Base-by-base conservation (phyloP, 2,797 vertebrate genomes). In the Bothrops alternatus region DNA sequence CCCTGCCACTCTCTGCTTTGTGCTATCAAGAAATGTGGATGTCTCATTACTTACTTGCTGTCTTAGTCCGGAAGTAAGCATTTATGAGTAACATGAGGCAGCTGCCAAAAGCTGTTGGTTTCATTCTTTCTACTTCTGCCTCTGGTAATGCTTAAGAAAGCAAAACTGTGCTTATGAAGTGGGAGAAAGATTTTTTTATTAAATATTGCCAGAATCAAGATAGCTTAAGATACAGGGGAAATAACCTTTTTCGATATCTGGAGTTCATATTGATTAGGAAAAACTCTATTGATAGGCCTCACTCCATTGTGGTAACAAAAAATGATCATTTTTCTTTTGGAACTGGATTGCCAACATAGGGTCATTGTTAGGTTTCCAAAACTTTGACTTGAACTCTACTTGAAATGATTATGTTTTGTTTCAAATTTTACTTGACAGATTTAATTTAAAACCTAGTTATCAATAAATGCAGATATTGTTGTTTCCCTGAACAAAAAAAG, bases 1-100 rank as follows among this genome's bases (percentile, higher is more conserved):
- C 11, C 20, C 82, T 65, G 91, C 78, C 60, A 88, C 14, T 87
- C 95, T 90, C 26, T 91, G 91, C 92, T 93, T 93, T 37, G 88
- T 42, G 32, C 50, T 53, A 10, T 55, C n/a, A n/a, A 82, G 23
- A 57, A 14, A 50, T 23, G 55, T 86, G 42, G 32, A 69, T 87
- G 18, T 37, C 53, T 56, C 47, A 55, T 60, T 78, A 37, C 90
- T 88, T 88, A 50, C 47, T 91, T 88, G 57, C 57, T 60, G n/a
- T 82, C 32, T 23, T 57, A 82, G 42, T 57, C 56, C 53, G 6
- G 60, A 90, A 86, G 50, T 42, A 82, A 82, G 56, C 82, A 69
- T 25, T 90, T 90, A 65, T 10, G 26, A 47, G 4, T 89, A 57
- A 20, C 16, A 25, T 47, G 42, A 78, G 60, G 37, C 57, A 60